Base-by-base conservation (phyloP, 2,797 vertebrate genomes). In the Onychomys torridus region DNA sequence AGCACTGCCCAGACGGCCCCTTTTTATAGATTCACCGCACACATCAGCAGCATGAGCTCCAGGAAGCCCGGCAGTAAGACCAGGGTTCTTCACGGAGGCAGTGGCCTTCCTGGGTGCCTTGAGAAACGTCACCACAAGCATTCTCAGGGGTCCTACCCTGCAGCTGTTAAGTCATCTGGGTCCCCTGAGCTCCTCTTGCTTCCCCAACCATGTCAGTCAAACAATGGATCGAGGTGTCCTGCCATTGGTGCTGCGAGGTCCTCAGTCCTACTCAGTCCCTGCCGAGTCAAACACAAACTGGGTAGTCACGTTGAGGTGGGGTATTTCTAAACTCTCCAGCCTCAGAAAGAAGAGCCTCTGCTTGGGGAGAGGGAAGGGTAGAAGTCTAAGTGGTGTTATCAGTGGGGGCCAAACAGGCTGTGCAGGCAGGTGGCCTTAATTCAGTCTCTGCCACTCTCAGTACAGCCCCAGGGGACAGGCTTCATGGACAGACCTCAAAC, bases 1-100 rank as follows among this genome's bases (percentile, higher is more conserved):
- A 97, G 78, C 1, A 0, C 84, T 43, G 34, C 65, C 86, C 79
- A 71, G 71, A 81, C 13, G 1, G 89, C 86, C 92, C 93, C 94
- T 81, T 97, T 97, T 96, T 96, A 97, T 97, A 96, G 97, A 96
- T 95, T 96, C 86, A 94, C 40, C 57, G 3, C n/a, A 43, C 46
- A 55, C 40, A 49, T 95, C 97, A 96, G 83, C 76, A 52, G 73
- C 76, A 83, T 84, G 69, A 73, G 83, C 93, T 97, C 95, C 92
- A 95, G 95, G 97, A 95, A 96, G 78, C 61, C 86, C 88, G 91
- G 32, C 63, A 46, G 73, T 40, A 84, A 94, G 90, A 57, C 52
- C 3, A 9, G 7, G 49, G 71, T 43, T 23, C 93, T 32, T 77
- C 4, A 0, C 7, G 49, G 59, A 92, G 4, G 4, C 4, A 63